Percentiles rank a stretch among this genome's conserved stretches.
phyloP scores from a whole-genome alignment of 2,113 vertebrate species.

The Syngnathus typhle region DNA sequence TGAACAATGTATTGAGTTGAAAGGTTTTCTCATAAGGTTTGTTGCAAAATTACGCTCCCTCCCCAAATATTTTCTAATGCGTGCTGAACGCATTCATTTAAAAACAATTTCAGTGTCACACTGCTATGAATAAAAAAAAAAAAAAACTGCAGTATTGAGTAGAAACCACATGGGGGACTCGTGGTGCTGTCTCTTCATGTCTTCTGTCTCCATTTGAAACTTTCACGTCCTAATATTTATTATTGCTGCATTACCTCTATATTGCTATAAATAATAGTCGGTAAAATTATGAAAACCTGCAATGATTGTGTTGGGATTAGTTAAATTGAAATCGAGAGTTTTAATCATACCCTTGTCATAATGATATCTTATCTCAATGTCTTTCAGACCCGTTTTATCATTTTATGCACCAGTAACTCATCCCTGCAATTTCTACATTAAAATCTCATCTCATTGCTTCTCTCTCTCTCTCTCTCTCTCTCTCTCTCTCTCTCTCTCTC shows the following conservation, averaged over 20 bases:
- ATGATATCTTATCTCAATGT: constrained; percentile 21
- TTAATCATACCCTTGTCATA: constrained; percentile 9
- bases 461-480: constrained; percentile 11
- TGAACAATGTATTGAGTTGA: no score
- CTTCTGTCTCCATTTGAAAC: background rate
- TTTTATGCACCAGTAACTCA: constrained; percentile 17
- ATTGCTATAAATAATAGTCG: constrained; percentile 19
- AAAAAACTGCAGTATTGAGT: background rate
- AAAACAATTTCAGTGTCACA: no score
- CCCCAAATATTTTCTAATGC: no score
- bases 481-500: constrained; percentile 27
- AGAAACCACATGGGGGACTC: constrained; percentile 47
- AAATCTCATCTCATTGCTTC: constrained; percentile 16
- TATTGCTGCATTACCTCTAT: constrained; percentile 19
- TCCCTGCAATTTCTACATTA: constrained; percentile 13
- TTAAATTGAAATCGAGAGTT: background rate
- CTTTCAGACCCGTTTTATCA: constrained; percentile 7
- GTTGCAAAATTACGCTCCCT: no score
- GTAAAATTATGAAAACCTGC: constrained; percentile 2
- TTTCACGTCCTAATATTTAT: background rate
- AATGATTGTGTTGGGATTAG: constrained; percentile 4
- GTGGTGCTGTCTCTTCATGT: constrained; percentile 20
- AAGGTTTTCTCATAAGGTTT: no score
- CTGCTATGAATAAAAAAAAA: background rate
- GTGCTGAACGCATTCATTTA: no score